Conservation (phyloP, 2,113 vertebrate species). For the Indri indri region DNA sequence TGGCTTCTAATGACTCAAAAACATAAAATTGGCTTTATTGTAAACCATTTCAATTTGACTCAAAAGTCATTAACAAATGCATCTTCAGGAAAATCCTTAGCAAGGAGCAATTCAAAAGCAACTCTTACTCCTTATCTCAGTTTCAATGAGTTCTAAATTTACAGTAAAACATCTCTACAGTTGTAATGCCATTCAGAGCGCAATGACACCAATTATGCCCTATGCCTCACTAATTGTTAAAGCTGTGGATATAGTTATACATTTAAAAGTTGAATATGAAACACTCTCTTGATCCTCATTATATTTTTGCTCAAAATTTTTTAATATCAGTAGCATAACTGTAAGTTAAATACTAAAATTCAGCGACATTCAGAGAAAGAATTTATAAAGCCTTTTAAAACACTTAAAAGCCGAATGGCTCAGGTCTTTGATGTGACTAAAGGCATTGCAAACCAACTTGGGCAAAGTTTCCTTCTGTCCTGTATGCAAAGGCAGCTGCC, state of each 20-base stretch:
- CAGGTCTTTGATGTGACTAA: slow-evolving; percentile 22
- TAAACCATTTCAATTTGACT: slow-evolving; percentile 9
- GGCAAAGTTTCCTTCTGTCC: slow-evolving; percentile 41
- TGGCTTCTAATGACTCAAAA: slow-evolving; percentile 24
- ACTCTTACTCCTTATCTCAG: slow-evolving; percentile 3
- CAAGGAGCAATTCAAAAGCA: slow-evolving; percentile 56
- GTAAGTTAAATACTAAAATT: slow-evolving; percentile 60
- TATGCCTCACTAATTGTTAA: slow-evolving; percentile 32
- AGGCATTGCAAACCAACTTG: neutral
- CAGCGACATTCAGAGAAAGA: slow-evolving; percentile 52
- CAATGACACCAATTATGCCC: slow-evolving; percentile 44
- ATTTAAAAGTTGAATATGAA: slow-evolving; percentile 50
- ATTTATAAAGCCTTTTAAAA: slow-evolving; percentile 61
- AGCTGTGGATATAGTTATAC: neutral
- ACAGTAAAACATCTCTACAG: neutral
- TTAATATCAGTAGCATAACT: slow-evolving; percentile 49
- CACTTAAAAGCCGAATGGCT: neutral
- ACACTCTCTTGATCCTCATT: slow-evolving; percentile 35
- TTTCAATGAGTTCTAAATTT: slow-evolving; percentile 30
- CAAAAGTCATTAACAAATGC: slow-evolving; percentile 49
- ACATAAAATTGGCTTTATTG: slow-evolving; percentile 27
- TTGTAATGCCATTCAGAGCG: neutral
- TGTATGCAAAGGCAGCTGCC: neutral
- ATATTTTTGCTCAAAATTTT: slow-evolving; percentile 62
- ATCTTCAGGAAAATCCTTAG: slow-evolving; percentile 40